These are phyloP conservation scores for Sinopyrophorus schimmeli DNA, from an alignment of 2,888 invertebrate genomes.

Conservation along the genomic window DNA sequence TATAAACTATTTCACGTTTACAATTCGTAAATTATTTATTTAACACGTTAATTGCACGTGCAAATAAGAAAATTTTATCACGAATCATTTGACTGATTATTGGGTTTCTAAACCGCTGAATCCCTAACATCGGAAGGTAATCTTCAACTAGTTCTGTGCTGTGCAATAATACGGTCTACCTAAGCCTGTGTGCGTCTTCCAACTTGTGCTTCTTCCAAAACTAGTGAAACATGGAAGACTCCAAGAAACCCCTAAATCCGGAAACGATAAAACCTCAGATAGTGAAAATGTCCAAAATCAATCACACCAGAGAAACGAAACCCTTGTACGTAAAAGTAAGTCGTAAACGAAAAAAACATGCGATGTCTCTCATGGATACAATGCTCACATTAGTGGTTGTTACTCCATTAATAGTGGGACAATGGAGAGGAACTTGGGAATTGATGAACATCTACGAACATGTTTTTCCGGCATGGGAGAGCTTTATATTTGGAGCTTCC, in stretches of 20 bases:
- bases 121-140: too few relatives aligned
- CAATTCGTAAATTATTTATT: slow-evolving; percentile 4
- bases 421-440: slow-evolving; percentile 62
- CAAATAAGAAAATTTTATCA: slow-evolving; percentile 1
- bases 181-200: too few relatives aligned
- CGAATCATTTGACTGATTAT: too few relatives aligned
- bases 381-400: slow-evolving; percentile 55
- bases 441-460: slow-evolving; percentile 56
- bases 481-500: slow-evolving; percentile 58
- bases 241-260: not conserved
- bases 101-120: too few relatives aligned
- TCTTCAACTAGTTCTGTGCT: too few relatives aligned
- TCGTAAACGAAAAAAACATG: slow-evolving; percentile 36
- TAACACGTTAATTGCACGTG: slow-evolving; percentile 4
- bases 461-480: slow-evolving; percentile 59
- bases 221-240: slow-evolving; percentile 8
- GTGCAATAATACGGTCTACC: too few relatives aligned
- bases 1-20: slow-evolving; percentile 14
- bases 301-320: not conserved
- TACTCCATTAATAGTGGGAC: slow-evolving; percentile 58
- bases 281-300: not conserved
- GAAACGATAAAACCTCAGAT: not conserved
- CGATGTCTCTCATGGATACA: slow-evolving; percentile 52
- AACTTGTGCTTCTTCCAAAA: too few relatives aligned
- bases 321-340: not conserved